Evolutionary conservation across 2,797 vertebrate species (phyloP).

Genomic region (Pseudomugil tenellus): DNA sequence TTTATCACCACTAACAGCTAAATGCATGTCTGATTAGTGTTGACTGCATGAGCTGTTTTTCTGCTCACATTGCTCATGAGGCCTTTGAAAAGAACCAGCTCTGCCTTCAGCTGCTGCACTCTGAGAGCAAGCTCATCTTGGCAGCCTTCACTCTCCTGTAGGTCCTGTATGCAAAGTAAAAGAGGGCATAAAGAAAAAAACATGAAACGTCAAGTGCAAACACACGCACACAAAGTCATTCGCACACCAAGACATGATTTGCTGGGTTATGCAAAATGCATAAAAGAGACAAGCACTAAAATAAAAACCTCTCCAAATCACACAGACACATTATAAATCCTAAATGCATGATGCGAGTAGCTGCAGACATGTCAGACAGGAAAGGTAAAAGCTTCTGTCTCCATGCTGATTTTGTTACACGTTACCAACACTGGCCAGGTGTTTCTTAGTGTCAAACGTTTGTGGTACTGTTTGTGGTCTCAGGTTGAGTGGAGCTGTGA

Average conservation of each 20-base stretch:
- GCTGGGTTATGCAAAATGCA: background rate
- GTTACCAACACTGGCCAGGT: background rate
- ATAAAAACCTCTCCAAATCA: constrained; percentile 19
- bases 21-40: background rate
- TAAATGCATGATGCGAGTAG: constrained; percentile 22
- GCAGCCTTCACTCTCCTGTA: constrained; percentile 95
- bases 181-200: constrained; percentile 26
- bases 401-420: constrained; percentile 24
- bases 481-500: background rate
- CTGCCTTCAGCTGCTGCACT: constrained; percentile 95
- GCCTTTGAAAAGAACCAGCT: constrained; percentile 97
- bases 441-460: background rate
- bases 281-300: constrained; percentile 1
- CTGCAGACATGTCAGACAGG: constrained; percentile 1
- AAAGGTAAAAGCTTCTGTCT: background rate
- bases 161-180: constrained; percentile 80
- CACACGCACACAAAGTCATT: constrained; percentile 3
- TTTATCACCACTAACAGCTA: background rate
- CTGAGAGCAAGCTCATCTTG: constrained; percentile 95
- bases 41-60: background rate
- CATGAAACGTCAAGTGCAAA: background rate
- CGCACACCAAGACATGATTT: background rate
- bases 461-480: constrained; percentile 33
- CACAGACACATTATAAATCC: constrained; percentile 10
- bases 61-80: constrained; percentile 97